Base-by-base conservation (phyloP, 1,140 invertebrate species). In the Babylonia areolata region DNA sequence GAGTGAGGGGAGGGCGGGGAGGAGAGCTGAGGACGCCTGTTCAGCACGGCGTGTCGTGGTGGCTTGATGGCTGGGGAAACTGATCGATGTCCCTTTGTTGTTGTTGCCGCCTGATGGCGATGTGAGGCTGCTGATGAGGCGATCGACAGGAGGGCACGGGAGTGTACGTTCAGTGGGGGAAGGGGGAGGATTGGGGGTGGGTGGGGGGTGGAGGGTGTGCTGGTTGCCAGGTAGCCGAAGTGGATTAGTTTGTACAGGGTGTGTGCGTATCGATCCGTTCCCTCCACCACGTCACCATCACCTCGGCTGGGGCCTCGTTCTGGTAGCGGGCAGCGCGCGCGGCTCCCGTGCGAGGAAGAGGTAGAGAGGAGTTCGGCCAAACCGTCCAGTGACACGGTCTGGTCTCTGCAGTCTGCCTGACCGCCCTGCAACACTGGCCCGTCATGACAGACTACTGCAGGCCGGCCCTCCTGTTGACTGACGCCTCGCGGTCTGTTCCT, bases 151-250 rank as follows among this genome's bases (percentile, higher is more conserved):
- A 64, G 58, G 17, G 58, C 28, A 64, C 58, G 58, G 58, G 58
- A 64, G 58, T 64, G 58, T 64, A 64, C 20, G 58, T 64, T 31
- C 31, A 64, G 20, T 28, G 81, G 71, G 71, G 51, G 71, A 85
- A 28, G 31, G 73, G 46, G 54, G 42, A 78, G 54, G 20, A 77
- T n/a, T 33, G 42, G 78, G 83, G 15, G 71, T 51, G 5, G 9
- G 73, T 46, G 15, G 31, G n/a, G 73, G 71, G 78, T 37, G n/a
- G 9, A 28, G 78, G 12, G 46, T 20, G 46, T 73, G 17, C 64
- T 33, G 51, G 84, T 77, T 78, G 73, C 73, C 84, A 85, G 73
- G 84, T 85, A 85, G 84, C 84, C 33, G 51, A 75, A 85, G 73
- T 85, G 84, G 77, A 79, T 75, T 33, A 79, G 77, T 81, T 81